These are phyloP conservation scores for Phyto melanocephala DNA, from an alignment of 2,888 invertebrate genomes.

Conservation along the genomic window DNA sequence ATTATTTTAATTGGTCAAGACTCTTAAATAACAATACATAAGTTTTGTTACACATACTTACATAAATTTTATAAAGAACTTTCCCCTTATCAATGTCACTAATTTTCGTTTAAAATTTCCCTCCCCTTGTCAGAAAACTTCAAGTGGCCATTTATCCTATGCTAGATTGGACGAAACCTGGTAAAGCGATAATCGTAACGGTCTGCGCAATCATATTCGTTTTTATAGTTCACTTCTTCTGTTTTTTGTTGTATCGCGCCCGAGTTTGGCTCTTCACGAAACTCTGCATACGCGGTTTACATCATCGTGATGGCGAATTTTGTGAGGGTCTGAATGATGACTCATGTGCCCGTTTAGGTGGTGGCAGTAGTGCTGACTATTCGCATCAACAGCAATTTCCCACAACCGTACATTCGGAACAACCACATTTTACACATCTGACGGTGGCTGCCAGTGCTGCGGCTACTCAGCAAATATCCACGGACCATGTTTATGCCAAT, in stretches of 20 bases:
- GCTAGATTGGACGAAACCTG: slow-evolving; percentile 87
- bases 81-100: neutral
- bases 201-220: slow-evolving; percentile 82
- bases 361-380: slow-evolving; percentile 75
- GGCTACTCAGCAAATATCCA: slow-evolving; percentile 57
- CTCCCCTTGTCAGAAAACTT: slow-evolving; percentile 80
- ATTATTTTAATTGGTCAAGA: too few species aligned
- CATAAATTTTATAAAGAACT: too few species aligned
- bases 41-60: too few species aligned
- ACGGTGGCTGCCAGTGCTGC: slow-evolving; percentile 58
- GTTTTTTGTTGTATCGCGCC: slow-evolving; percentile 80
- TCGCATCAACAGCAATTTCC: slow-evolving; percentile 77
- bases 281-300: slow-evolving; percentile 77
- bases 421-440: slow-evolving; percentile 68
- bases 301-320: slow-evolving; percentile 77
- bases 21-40: too few species aligned
- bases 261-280: slow-evolving; percentile 79
- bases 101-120: neutral
- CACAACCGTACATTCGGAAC: slow-evolving; percentile 73
- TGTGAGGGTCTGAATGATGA: slow-evolving; percentile 77
- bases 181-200: slow-evolving; percentile 81
- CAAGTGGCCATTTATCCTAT: slow-evolving; percentile 86
- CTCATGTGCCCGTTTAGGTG: slow-evolving; percentile 75
- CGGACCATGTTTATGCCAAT: slow-evolving; percentile 64
- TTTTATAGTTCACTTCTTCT: slow-evolving; percentile 81